A percentile compares a stretch with the other conserved stretches of the same genome.
Conservation (phyloP, 2,797 vertebrate species). For the Apogon talboti region DNA sequence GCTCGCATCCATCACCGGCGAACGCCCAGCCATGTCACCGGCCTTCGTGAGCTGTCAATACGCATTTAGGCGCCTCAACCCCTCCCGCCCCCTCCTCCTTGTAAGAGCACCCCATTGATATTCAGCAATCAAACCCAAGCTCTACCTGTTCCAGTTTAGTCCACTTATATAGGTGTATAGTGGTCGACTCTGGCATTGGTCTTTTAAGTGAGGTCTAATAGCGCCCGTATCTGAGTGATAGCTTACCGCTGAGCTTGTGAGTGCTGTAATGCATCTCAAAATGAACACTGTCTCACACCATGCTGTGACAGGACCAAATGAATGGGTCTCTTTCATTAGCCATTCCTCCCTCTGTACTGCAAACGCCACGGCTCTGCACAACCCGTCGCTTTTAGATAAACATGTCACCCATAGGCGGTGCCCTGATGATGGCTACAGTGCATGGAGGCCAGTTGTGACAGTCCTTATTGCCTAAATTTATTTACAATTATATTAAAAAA, state of each 20-base stretch:
- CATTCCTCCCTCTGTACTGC: conserved; percentile 40
- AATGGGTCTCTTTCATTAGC: conserved; percentile 72
- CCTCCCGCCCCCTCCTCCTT: neutral
- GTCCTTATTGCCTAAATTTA: neutral
- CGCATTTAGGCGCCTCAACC: conserved; percentile 51
- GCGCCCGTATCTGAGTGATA: conserved; percentile 68
- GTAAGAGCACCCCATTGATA: conserved; percentile 45
- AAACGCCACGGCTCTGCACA: conserved; percentile 27
- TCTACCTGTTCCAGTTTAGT: conserved; percentile 48
- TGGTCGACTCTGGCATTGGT: conserved; percentile 51
- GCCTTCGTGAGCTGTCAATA: conserved; percentile 62
- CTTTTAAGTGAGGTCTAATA: conserved; percentile 70
- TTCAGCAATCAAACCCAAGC: conserved; percentile 54
- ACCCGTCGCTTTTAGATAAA: conserved; percentile 51
- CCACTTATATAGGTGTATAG: conserved; percentile 47
- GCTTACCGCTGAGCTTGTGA: conserved; percentile 54
- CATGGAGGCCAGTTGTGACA: neutral
- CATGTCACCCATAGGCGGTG: conserved; percentile 58
- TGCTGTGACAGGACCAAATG: conserved; percentile 69
- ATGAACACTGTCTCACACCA: conserved; percentile 66
- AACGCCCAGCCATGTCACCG: conserved; percentile 59
- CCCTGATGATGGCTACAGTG: conserved; percentile 16
- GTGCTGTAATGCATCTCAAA: conserved; percentile 77
- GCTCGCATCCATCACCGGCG: conserved; percentile 62
- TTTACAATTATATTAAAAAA: neutral